phyloP scores from a whole-genome alignment of 2,888 invertebrate genomes.

The Melolontha melolontha region DNA sequence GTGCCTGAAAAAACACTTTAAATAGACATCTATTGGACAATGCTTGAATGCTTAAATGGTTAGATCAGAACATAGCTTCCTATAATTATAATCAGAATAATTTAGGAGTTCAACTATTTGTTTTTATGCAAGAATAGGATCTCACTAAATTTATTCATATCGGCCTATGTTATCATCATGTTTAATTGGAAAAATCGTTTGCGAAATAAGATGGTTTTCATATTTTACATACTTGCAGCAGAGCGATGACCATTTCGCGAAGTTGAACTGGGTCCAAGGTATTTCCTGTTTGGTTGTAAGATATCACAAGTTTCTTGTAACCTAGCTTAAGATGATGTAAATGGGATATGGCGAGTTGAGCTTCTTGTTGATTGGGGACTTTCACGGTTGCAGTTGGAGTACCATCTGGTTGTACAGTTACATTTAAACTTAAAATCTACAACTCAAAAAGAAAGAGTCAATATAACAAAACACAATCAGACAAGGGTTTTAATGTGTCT shows the following conservation, averaged over 20 bases:
- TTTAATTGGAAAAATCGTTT: constrained; percentile 13
- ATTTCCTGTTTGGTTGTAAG: constrained; percentile 72
- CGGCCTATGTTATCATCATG: constrained; percentile 52
- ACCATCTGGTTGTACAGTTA: constrained; percentile 75
- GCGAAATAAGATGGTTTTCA: not conserved
- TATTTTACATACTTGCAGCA: constrained; percentile 69
- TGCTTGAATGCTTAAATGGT: not conserved
- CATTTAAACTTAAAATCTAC: constrained; percentile 72
- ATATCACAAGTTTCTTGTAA: constrained; percentile 82
- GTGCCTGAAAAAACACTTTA: too few species aligned
- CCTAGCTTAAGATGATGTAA: constrained; percentile 87
- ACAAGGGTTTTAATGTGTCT: constrained; percentile 46
- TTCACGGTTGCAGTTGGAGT: constrained; percentile 78
- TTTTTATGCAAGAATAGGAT: constrained; percentile 32
- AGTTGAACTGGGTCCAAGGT: constrained; percentile 75
- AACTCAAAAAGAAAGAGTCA: constrained; percentile 42
- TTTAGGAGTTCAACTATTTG: constrained; percentile 35
- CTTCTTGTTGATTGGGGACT: constrained; percentile 75
- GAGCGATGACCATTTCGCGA: constrained; percentile 77
- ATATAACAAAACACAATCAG: not conserved
- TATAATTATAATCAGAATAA: constrained; percentile 36
- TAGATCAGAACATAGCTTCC: constrained; percentile 46
- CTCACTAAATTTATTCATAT: constrained; percentile 48
- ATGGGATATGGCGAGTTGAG: constrained; percentile 82
- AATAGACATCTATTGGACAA: too few species aligned